Evolutionary conservation across 2,888 invertebrate species (phyloP).

Genomic region (Salticus scenicus): DNA sequence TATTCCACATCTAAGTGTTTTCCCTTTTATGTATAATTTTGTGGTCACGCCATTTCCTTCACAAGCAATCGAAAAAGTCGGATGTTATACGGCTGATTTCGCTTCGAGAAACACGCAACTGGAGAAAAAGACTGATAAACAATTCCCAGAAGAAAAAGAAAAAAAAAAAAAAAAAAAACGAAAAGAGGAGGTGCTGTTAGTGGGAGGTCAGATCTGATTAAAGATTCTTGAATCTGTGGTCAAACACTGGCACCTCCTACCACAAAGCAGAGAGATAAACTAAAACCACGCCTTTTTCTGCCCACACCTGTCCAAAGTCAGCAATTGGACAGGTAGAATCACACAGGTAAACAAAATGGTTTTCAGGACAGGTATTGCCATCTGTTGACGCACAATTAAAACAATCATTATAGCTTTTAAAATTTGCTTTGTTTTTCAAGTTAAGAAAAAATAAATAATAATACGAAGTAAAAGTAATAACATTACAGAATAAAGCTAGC

Average conservation of each 20-base stretch:
- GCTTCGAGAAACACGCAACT: no score
- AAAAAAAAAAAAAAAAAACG: no score
- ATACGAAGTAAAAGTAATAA: no score
- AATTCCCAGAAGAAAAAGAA: neutral
- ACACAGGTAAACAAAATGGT: slow-evolving; percentile 41
- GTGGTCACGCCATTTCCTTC: no score
- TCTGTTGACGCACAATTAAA: neutral
- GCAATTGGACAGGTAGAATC: slow-evolving; percentile 64
- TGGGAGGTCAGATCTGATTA: slow-evolving; percentile 33
- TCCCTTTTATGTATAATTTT: no score
- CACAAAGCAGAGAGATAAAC: slow-evolving; percentile 39
- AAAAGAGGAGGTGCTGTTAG: neutral
- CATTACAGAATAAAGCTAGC: no score
- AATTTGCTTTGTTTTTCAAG: no score
- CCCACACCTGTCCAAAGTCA: slow-evolving; percentile 58
- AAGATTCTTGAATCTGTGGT: slow-evolving; percentile 55
- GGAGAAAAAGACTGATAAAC: no score
- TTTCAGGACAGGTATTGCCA: slow-evolving; percentile 40
- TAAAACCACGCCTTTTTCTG: slow-evolving; percentile 54
- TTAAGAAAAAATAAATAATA: no score
- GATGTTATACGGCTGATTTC: no score
- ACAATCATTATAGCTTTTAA: neutral
- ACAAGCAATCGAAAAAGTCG: no score
- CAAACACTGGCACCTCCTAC: slow-evolving; percentile 47
- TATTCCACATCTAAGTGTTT: no score